Evolutionary conservation across 2,888 invertebrate genomes (phyloP).

Genomic region (Plemyria rubiginata): DNA sequence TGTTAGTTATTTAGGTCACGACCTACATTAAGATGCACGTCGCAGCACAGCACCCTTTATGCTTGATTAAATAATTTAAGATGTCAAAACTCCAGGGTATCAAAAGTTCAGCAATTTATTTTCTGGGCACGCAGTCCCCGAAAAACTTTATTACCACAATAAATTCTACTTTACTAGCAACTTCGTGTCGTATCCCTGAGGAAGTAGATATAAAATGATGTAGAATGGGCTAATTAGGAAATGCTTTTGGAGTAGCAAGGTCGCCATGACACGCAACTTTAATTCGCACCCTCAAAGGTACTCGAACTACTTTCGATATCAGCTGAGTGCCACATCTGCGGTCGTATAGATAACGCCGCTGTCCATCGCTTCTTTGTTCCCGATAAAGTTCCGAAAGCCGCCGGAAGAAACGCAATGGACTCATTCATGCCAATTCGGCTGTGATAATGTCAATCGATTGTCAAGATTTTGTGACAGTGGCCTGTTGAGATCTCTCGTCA

Average conservation of each 20-base stretch:
- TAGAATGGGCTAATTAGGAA: slow-evolving; percentile 39
- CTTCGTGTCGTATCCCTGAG: slow-evolving; percentile 27
- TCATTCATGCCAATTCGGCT: slow-evolving; percentile 4
- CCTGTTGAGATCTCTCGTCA: no score
- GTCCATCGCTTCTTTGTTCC: slow-evolving; percentile 42
- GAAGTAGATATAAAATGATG: slow-evolving; percentile 23
- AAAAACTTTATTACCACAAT: slow-evolving; percentile 30
- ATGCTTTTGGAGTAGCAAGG: slow-evolving; percentile 43
- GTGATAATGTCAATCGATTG: slow-evolving; percentile 31
- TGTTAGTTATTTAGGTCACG: slow-evolving; percentile 44
- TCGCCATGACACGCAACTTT: slow-evolving; percentile 59
- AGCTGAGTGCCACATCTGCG: slow-evolving; percentile 40
- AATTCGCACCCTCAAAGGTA: slow-evolving; percentile 53
- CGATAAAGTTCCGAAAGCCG: slow-evolving; percentile 9
- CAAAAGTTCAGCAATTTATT: slow-evolving; percentile 19
- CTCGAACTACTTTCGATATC: slow-evolving; percentile 17
- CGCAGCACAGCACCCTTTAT: slow-evolving; percentile 20
- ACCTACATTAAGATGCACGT: slow-evolving; percentile 35
- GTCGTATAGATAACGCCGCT: slow-evolving; percentile 37
- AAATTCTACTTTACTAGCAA: slow-evolving; percentile 28
- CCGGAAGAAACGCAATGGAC: slow-evolving; percentile 12
- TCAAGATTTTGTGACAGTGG: slow-evolving; percentile 29
- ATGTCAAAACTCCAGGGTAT: slow-evolving; percentile 15
- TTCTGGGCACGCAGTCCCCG: slow-evolving; percentile 13
- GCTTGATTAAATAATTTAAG: slow-evolving; percentile 21